Base-by-base conservation (phyloP, 2,888 invertebrate genomes). In the Cremastobaeus sp. region DNA sequence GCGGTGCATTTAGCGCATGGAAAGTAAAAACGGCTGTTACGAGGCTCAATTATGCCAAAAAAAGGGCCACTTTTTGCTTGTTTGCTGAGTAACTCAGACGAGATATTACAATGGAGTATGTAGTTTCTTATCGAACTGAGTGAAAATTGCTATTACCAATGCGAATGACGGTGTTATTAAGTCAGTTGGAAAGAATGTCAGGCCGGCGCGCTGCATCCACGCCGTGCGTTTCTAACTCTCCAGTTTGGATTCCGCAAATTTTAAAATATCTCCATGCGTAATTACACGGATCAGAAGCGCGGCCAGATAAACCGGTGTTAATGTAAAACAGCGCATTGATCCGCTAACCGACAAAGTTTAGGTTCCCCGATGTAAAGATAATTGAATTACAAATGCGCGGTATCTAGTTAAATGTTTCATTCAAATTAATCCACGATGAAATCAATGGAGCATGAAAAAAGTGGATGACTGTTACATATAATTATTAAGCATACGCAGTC, bases 281-380 rank as follows among this genome's bases (percentile, higher is more conserved):
- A 43, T 43, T 43, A 43, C 6, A 25, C n/a, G 17, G 1, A 30
- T 47, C 47, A 15, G 37, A 17, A 21, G 5, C n/a, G 41, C 21
- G 25, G 35, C 21, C 15, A 11, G 14, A 11, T 47, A 47, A 62
- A 41, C 18, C 12, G n/a, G 48, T 21, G 34, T 41, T 25, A 41
- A 52, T 50, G 50, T 50, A 62, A 62, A 62, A 47, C 25, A 62
- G 41, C 25, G 21, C 32, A 50, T 41, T 50, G 62, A 34, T 43
- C 34, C 43, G 41, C 12, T 37, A 62, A 47, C 41, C 47, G 43
- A 48, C 48, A 60, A 60, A 60, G 47, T 30, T 60, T 32, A 30
- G 39, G 30, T 48, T 30, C 32, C 21, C 18, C 20, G 43, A 30
- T 39, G 41, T 60, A 37, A 30, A 48, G 39, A 39, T 60, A 60